Evolutionary conservation across 2,888 invertebrate species (phyloP), one percentile per base, ranked within the genome.

Genomic region (Kuschelorhynchus macadamiae): DNA sequence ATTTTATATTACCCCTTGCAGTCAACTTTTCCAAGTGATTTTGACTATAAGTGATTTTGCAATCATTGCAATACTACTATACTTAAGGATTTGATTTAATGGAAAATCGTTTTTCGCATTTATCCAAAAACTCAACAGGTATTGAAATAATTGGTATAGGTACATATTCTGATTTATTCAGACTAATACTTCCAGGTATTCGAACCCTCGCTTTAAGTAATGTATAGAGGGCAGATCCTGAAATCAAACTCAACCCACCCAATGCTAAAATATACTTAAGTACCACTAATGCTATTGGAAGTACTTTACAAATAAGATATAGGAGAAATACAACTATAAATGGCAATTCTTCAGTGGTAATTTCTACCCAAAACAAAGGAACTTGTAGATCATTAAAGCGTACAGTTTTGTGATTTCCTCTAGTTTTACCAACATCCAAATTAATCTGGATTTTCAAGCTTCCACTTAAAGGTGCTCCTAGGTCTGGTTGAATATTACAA

Each of bases 401-500:
- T 16, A 79, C 81, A 25, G 90, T 88, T 74, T 87, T 85, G 0
- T 85, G 82, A 77, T 91, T 92, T 41, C 88, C 91, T 16, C 82
- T 80, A 0, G 89, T 88, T 41, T 86, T 85, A 14, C 89, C 85
- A 73, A 93, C 88, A 0, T 91, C 87, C 3, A 93, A 82, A 80
- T 94, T 94, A 17, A 92, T 88, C 81, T 94, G 94, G 36, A 93
- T 85, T 65, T 89, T 88, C 12, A 91, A 87, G 11, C 87, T 84
- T 0, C 90, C 86, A 7, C 73, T 71, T 64, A 93, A 72, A 0
- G 93, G 91, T 0, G 90, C 85, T 7, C 93, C 94, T 2, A 91
- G 73, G 60, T 85, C 85, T 88, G 93, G 92, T 81, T 94, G 92
- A 59, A 94, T 84, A 73, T 90, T 87, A 30, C 93, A 84, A 52